A percentile compares a stretch with the other conserved stretches of the same genome.
phyloP scores from a whole-genome alignment of 2,888 invertebrate species.

The Drosophila picticornis region DNA sequence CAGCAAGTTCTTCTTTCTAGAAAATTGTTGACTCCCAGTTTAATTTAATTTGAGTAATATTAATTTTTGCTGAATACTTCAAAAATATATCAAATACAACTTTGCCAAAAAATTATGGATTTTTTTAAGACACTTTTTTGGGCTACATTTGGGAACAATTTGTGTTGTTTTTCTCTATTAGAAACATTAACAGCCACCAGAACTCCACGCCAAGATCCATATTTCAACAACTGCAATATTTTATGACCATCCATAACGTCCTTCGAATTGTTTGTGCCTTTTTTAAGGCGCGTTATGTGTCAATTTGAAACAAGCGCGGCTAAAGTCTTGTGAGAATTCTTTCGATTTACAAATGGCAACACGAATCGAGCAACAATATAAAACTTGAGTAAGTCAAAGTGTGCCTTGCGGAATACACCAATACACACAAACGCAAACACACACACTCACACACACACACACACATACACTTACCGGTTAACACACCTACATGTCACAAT shows the following conservation, averaged over 20 bases:
- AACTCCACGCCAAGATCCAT: not conserved
- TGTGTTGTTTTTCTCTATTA: not conserved
- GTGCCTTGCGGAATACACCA: slow-evolving; percentile 55
- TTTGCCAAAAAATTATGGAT: not conserved
- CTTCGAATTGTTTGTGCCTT: not conserved
- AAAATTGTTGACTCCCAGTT: not conserved
- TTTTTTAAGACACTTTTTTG: not conserved
- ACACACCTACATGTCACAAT: slow-evolving; percentile 52
- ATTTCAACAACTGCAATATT: not conserved
- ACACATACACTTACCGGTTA: slow-evolving; percentile 7
- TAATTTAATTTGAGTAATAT: not conserved
- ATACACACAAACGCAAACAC: slow-evolving; percentile 13
- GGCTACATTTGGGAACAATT: not conserved
- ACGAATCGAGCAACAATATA: slow-evolving; percentile 44
- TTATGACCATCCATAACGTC: not conserved
- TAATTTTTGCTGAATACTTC: not conserved
- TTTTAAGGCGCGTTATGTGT: slow-evolving; percentile 2
- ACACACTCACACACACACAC: slow-evolving; percentile 13
- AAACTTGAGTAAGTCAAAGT: slow-evolving; percentile 53
- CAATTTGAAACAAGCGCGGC: slow-evolving; percentile 11
- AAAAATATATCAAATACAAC: not conserved
- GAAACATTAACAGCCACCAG: not conserved
- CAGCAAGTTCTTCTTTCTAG: not conserved
- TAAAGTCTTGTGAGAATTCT: slow-evolving; percentile 38
- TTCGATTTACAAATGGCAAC: slow-evolving; percentile 55